phyloP scores from a whole-genome alignment of 1,140 invertebrate species.

The Paramacrobiotus metropolitanus region DNA sequence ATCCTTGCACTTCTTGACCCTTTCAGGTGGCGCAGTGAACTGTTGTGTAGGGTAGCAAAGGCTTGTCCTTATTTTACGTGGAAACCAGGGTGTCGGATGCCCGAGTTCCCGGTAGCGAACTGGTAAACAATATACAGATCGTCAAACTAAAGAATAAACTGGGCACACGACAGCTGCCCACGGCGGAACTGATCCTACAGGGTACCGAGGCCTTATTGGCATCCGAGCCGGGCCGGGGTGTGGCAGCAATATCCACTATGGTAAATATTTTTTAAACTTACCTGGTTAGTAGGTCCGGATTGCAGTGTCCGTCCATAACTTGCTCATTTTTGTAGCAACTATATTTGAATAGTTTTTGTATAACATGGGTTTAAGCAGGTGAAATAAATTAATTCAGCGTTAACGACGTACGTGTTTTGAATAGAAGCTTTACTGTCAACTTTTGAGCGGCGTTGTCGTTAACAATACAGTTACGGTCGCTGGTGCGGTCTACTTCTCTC shows the following conservation, averaged over 20 bases:
- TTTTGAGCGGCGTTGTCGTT: too few species aligned
- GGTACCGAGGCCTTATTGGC: slow-evolving; percentile 27
- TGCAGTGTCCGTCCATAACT: too few species aligned
- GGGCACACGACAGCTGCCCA: slow-evolving; percentile 34
- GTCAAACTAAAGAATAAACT: slow-evolving; percentile 34
- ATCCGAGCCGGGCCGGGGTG: slow-evolving; percentile 27
- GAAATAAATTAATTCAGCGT: too few species aligned
- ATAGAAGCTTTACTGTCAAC: neutral
- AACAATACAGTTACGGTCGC: too few species aligned
- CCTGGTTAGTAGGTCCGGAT: too few species aligned
- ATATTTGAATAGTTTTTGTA: too few species aligned
- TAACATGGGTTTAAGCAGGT: too few species aligned
- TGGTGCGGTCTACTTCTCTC: neutral
- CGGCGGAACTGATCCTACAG: slow-evolving; percentile 33
- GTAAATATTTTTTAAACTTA: slow-evolving; percentile 28
- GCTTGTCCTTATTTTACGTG: slow-evolving; percentile 32
- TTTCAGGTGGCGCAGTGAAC: too few species aligned
- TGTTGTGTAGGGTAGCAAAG: slow-evolving; percentile 28
- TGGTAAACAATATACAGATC: slow-evolving; percentile 31
- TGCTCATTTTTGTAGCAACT: too few species aligned
- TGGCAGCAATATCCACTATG: slow-evolving; percentile 32
- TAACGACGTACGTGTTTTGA: too few species aligned
- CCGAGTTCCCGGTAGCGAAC: too few species aligned
- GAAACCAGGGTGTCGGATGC: slow-evolving; percentile 23
- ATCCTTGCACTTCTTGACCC: slow-evolving; percentile 6